Base-by-base conservation (phyloP, 2,888 invertebrate genomes). In the Trissolcus japonicus region DNA sequence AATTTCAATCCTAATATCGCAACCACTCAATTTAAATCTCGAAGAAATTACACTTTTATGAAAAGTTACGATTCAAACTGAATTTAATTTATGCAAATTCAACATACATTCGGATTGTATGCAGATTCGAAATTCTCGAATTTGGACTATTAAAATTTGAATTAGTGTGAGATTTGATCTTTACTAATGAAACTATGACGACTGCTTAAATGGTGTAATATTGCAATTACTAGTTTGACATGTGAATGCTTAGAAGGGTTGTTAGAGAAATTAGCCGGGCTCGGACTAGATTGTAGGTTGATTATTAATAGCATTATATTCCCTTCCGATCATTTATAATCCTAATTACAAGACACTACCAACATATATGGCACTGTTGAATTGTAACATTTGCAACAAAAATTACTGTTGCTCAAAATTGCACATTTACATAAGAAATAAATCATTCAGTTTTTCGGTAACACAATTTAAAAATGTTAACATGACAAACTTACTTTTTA, bases 171-270 rank as follows among this genome's bases (percentile, higher is more conserved):
- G 35, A 35, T 35, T 35, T 16, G 46, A 16, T 16, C n/a, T n/a
- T 46, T 46, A 16, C 46, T 46, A 46, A 46, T 46, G 46, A 46
- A 46, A 46, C 46, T 46, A 16, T 46, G 14, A 16, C 46, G 46
- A 46, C 14, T 46, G 14, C 14, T 46, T 16, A 46, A n/a, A 46
- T 16, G n/a, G n/a, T 46, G 14, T 46, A 16, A n/a, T 46, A 16
- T 16, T n/a, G 16, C n/a, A 46, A n/a, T 46, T 46, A 46, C 16
- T 46, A 46, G 46, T 46, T 46, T 16, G 46, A 46, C 46, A 16
- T 46, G 46, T 46, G 16, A 46, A 46, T 46, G 46, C 14, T 16
- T 16, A 46, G 46, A 46, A 46, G 46, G 46, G n/a, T 46, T 46
- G 46, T n/a, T 46, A 46, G n/a, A 16, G 14, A 46, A 46, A 46